Evolutionary conservation across 2,888 invertebrate genomes (phyloP).

Genomic region (Trileptium ribeirensis): DNA sequence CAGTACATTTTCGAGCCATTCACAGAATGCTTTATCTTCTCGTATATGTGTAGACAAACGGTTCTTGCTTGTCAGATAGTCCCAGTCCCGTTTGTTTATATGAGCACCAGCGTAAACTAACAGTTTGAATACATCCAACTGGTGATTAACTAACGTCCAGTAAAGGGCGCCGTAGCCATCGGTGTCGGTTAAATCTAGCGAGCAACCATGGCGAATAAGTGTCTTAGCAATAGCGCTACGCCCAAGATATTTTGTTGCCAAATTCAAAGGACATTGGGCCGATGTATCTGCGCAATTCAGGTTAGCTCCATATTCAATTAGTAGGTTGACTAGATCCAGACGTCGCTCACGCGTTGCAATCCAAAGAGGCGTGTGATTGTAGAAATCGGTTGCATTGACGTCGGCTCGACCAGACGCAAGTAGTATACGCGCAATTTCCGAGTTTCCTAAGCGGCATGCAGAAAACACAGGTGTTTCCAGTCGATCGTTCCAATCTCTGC

Average conservation of each 20-base stretch:
- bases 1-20: conserved; percentile 19
- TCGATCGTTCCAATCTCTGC: conserved; percentile 49
- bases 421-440: conserved; percentile 47
- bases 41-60: background rate
- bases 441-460: conserved; percentile 51
- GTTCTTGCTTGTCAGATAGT: background rate
- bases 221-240: conserved; percentile 31
- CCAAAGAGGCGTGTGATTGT: conserved; percentile 48
- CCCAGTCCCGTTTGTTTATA: conserved; percentile 32
- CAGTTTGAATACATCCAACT: conserved; percentile 30
- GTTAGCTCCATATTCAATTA: conserved; percentile 32
- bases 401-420: conserved; percentile 46
- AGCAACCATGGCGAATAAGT: conserved; percentile 34
- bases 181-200: conserved; percentile 31
- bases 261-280: conserved; percentile 40
- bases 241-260: conserved; percentile 35
- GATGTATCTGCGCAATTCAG: conserved; percentile 30
- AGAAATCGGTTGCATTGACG: conserved; percentile 49
- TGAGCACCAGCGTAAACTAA: conserved; percentile 45
- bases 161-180: conserved; percentile 34
- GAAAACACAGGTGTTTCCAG: conserved; percentile 52
- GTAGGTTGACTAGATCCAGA: conserved; percentile 31
- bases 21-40: conserved; percentile 9
- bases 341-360: conserved; percentile 31
- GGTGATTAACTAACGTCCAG: conserved; percentile 33